Evolutionary conservation across 2,113 vertebrate species (phyloP), one percentile per base, ranked within the genome.

Genomic region (Rynchops niger): DNA sequence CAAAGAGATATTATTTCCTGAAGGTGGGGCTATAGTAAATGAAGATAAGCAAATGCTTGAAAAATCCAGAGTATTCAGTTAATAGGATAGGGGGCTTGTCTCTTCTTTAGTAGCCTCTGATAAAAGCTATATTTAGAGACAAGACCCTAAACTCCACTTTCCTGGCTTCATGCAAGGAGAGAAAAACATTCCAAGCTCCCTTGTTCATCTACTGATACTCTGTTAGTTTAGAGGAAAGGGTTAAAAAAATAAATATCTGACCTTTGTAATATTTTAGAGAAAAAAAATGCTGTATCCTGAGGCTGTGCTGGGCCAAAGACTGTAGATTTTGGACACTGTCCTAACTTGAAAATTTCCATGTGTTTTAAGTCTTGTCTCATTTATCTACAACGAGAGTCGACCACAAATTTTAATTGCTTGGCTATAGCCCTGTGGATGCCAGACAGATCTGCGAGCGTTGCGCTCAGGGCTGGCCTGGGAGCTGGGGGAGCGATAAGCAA

Each of bases 341-440:
- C 94, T 96, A 69, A 92, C 89, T 94, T 96, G 87, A 95, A 93
- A 95, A 97, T 96, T 97, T 96, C 96, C 96, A 96, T 96, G 94
- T 96, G 94, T 97, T 97, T 97, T 89, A 90, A 94, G 93, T 87
- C 86, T 95, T 29, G 14, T 94, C 95, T 97, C 92, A 95, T 95
- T 96, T 97, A 96, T 97, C 97, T 95, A 67, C 91, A 90, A 53
- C 52, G 80, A 95, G 95, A 94, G 80, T 95, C 79, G 77, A 71
- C 89, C 91, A 82, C 95, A 94, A 65, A 82, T 91, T 95, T 94
- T 95, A 96, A 93, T 94, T 96, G 88, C 71, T 92, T 91, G 89
- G 76, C 85, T 62, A 4, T 93, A 82, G 77, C 70, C 67, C n/a
- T 78, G 52, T 74, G 90, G 52, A 52, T 91, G 82, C 93, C 82